phyloP scores from a whole-genome alignment of 2,888 invertebrate species.

The Spialia ferax region DNA sequence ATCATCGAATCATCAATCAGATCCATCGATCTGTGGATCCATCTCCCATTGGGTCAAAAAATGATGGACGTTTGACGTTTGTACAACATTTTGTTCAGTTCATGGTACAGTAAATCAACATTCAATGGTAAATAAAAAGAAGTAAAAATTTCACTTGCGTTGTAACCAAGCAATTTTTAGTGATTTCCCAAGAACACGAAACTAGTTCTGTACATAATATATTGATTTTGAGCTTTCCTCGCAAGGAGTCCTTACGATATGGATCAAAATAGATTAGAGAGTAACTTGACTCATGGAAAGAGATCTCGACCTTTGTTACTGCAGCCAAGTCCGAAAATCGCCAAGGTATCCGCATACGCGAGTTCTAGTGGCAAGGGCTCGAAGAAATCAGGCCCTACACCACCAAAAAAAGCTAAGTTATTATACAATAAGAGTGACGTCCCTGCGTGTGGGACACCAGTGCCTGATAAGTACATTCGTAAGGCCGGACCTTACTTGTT shows the following conservation, averaged over 20 bases:
- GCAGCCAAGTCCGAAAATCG: constrained; percentile 75
- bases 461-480: constrained; percentile 83
- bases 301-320: constrained; percentile 79
- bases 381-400: constrained; percentile 61
- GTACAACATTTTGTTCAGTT: not conserved
- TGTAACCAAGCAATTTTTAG: not conserved
- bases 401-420: constrained; percentile 62
- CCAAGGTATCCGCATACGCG: constrained; percentile 68
- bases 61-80: not conserved
- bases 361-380: constrained; percentile 65
- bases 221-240: not conserved
- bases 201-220: not conserved
- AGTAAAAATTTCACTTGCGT: not conserved
- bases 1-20: too few species aligned
- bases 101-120: not conserved
- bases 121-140: not conserved
- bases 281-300: constrained; percentile 75
- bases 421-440: constrained; percentile 71
- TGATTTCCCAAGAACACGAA: not conserved
- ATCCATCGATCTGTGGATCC: too few species aligned
- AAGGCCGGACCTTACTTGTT: constrained; percentile 90
- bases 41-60: too few species aligned
- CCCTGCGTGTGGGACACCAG: constrained; percentile 81
- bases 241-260: constrained; percentile 53
- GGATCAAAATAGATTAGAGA: constrained; percentile 78